Conservation (phyloP, 2,888 invertebrate species). For the Cantharis lateralis region DNA sequence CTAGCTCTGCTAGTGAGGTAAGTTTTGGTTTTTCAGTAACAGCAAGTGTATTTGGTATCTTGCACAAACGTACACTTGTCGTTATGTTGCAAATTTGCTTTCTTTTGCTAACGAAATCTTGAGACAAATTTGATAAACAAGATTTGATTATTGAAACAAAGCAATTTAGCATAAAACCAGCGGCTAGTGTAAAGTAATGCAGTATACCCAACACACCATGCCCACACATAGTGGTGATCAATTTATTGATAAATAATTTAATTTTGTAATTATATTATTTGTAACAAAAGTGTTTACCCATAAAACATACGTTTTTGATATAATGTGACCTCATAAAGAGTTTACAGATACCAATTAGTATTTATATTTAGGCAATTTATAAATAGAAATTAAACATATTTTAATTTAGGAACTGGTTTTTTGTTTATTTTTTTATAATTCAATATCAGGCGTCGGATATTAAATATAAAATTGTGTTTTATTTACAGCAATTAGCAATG, state of each 20-base stretch:
- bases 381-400: neutral
- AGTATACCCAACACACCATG: too few relatives aligned
- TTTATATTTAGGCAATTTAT: neutral
- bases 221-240: neutral
- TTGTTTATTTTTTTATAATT: neutral
- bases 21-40: slow-evolving; percentile 27
- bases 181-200: too few relatives aligned
- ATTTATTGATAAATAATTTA: neutral
- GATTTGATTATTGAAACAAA: too few relatives aligned
- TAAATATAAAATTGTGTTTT: neutral
- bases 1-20: slow-evolving; percentile 49
- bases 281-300: neutral
- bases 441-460: neutral
- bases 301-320: neutral
- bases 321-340: neutral
- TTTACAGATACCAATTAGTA: neutral
- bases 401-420: neutral
- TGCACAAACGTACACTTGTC: too few relatives aligned
- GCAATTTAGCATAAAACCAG: too few relatives aligned
- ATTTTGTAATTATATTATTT: neutral
- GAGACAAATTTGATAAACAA: too few relatives aligned
- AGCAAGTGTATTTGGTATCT: too few relatives aligned
- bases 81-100: too few relatives aligned
- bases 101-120: too few relatives aligned
- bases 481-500: slow-evolving; percentile 50